These are phyloP conservation scores for Carcina quercana DNA, from an alignment of 2,888 invertebrate genomes.

Conservation along the genomic window DNA sequence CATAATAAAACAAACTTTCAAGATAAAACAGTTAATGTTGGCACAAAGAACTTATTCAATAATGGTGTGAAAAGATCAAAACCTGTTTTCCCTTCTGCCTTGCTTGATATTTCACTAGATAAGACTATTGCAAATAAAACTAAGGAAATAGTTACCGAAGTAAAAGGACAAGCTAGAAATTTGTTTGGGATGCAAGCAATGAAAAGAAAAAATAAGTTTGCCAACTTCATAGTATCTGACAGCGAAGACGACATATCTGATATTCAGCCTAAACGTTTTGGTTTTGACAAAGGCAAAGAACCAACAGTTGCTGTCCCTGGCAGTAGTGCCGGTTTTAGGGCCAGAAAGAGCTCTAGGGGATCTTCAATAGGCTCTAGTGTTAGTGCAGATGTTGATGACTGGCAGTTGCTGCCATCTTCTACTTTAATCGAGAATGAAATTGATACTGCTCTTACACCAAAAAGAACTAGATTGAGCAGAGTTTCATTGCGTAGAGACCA, in stretches of 20 bases:
- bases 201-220: slow-evolving; percentile 54
- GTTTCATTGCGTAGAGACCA: too few species aligned
- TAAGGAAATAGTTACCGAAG: slow-evolving; percentile 27
- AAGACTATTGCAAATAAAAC: slow-evolving; percentile 42
- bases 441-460: slow-evolving; percentile 33
- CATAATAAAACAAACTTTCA: slow-evolving; percentile 24
- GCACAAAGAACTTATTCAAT: slow-evolving; percentile 41
- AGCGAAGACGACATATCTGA: slow-evolving; percentile 57
- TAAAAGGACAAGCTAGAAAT: slow-evolving; percentile 32
- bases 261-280: slow-evolving; percentile 44
- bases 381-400: slow-evolving; percentile 51
- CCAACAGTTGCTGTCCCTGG: too few species aligned
- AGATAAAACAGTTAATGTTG: slow-evolving; percentile 32
- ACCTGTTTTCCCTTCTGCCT: slow-evolving; percentile 42
- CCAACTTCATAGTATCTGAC: slow-evolving; percentile 50
- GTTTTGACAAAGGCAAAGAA: slow-evolving; percentile 32
- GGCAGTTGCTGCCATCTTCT: slow-evolving; percentile 57
- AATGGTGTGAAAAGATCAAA: slow-evolving; percentile 30
- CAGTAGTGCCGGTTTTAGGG: too few species aligned
- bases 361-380: slow-evolving; percentile 39
- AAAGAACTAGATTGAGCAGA: slow-evolving; percentile 35
- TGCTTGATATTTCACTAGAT: slow-evolving; percentile 43
- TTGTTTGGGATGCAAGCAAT: slow-evolving; percentile 41
- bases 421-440: slow-evolving; percentile 57
- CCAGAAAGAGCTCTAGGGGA: slow-evolving; percentile 25